phyloP scores from a whole-genome alignment of 2,888 invertebrate genomes.

The Ennomos quercinarius region DNA sequence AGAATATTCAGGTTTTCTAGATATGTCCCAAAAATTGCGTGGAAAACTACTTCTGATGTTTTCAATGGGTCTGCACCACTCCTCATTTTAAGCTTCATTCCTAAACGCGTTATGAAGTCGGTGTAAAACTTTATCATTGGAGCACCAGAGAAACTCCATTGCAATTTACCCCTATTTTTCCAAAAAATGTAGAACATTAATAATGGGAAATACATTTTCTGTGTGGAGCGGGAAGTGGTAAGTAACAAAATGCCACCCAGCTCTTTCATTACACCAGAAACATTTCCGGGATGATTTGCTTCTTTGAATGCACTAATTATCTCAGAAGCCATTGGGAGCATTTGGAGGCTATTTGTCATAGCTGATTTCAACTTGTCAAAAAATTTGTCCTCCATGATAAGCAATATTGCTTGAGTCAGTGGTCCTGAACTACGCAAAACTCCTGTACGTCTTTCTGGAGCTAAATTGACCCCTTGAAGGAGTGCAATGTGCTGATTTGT shows the following conservation, averaged over 20 bases:
- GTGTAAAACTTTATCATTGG: constrained; percentile 26
- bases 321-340: constrained; percentile 44
- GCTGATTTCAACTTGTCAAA: constrained; percentile 31
- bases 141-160: constrained; percentile 39
- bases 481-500: constrained; percentile 20
- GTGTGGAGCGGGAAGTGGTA: constrained; percentile 40
- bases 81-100: constrained; percentile 20
- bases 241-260: constrained; percentile 42
- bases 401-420: constrained; percentile 34
- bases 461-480: constrained; percentile 31
- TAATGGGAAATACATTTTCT: constrained; percentile 39
- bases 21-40: constrained; percentile 41
- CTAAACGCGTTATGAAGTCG: neutral
- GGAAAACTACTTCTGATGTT: constrained; percentile 37
- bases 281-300: constrained; percentile 35
- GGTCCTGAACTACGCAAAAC: constrained; percentile 34
- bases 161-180: constrained; percentile 1
- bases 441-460: constrained; percentile 39
- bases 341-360: constrained; percentile 38
- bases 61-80: constrained; percentile 22
- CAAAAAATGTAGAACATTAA: constrained; percentile 18
- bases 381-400: constrained; percentile 38
- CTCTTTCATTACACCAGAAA: constrained; percentile 42
- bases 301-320: constrained; percentile 36
- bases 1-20: constrained; percentile 27